Conservation (phyloP, 2,797 vertebrate genomes). For the Coendou prehensilis region DNA sequence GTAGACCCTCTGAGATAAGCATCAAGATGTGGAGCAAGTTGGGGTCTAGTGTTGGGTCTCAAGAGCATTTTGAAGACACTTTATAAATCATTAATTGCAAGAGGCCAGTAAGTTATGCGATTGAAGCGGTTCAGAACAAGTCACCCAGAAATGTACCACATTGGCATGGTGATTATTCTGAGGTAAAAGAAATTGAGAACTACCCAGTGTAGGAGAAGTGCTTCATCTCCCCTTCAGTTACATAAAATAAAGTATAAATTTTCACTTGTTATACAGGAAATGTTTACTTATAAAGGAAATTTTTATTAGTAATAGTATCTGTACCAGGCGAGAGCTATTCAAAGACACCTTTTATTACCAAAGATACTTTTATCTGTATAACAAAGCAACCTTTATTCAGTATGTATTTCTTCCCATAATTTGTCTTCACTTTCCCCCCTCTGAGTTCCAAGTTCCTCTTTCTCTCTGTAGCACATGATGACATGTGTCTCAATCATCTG, state of each 20-base stretch:
- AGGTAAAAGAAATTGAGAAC: not conserved
- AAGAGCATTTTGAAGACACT: conserved; percentile 29
- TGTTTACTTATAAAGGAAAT: not conserved
- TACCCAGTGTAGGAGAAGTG: not conserved
- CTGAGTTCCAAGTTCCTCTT: not conserved
- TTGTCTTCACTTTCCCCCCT: not conserved
- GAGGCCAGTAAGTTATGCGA: not conserved
- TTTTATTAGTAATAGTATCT: not conserved
- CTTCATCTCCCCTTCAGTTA: not conserved
- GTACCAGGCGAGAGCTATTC: not conserved
- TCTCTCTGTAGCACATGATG: not conserved
- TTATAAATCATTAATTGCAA: not conserved
- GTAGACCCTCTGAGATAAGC: not conserved
- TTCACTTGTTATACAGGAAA: not conserved
- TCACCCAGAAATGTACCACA: not conserved
- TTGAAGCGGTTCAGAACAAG: not conserved
- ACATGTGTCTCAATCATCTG: not conserved
- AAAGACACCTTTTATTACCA: not conserved
- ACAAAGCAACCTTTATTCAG: not conserved
- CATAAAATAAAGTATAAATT: not conserved
- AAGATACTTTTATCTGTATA: not conserved
- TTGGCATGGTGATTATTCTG: not conserved
- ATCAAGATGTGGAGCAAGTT: not conserved
- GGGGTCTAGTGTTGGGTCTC: not conserved
- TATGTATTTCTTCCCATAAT: not conserved